These are phyloP conservation scores for Crematogaster levior DNA, from an alignment of 2,888 invertebrate genomes.

Conservation along the genomic window DNA sequence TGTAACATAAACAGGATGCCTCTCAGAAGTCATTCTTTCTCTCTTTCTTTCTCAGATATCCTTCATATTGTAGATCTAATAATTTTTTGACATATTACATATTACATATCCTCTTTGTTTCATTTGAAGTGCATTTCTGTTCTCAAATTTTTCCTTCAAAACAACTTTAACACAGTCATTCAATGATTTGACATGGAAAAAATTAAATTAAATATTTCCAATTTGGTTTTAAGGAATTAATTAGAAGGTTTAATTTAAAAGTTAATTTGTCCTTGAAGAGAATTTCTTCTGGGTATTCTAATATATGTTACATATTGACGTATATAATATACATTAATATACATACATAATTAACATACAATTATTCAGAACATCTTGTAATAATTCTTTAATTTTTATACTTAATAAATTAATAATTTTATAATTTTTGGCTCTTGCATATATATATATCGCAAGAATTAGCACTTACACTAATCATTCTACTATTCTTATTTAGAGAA, in stretches of 20 bases:
- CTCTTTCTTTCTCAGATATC: no score
- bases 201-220: not conserved
- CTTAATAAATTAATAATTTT: slow-evolving; percentile 5
- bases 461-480: not conserved
- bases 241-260: not conserved
- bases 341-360: no score
- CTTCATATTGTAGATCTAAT: not conserved
- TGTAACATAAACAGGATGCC: not conserved
- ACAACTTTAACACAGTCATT: not conserved
- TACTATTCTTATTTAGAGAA: not conserved
- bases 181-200: not conserved
- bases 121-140: not conserved
- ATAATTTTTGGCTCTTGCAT: not conserved
- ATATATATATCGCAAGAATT: not conserved
- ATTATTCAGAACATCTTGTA: not conserved
- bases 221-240: not conserved
- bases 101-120: not conserved
- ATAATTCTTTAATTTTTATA: not conserved
- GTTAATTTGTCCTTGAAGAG: not conserved
- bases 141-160: not conserved
- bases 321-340: no score
- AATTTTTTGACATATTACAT: no score
- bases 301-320: not conserved
- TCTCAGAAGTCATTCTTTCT: not conserved
- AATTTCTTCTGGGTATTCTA: not conserved